Evolutionary conservation across 2,797 vertebrate species (phyloP).

Genomic region (Sebastes itinus): DNA sequence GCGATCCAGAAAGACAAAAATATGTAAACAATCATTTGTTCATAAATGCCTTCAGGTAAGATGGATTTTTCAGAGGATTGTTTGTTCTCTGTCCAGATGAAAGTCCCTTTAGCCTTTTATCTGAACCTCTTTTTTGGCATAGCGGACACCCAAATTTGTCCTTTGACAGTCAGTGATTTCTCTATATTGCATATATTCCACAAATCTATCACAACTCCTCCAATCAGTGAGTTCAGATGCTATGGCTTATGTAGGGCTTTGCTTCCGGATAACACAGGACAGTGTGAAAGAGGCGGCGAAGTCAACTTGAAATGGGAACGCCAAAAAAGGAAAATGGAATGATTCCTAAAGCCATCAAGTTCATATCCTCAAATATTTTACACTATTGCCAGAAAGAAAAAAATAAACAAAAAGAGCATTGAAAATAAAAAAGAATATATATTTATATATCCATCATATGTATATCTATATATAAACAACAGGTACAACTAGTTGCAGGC

Average conservation of each 20-base stretch:
- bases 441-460: slow-evolving; percentile 80
- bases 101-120: slow-evolving; percentile 51
- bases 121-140: slow-evolving; percentile 53
- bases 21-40: slow-evolving; percentile 73
- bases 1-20: slow-evolving; percentile 47
- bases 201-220: slow-evolving; percentile 28
- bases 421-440: slow-evolving; percentile 76
- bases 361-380: slow-evolving; percentile 72
- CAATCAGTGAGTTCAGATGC: slow-evolving; percentile 44
- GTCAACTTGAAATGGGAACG: slow-evolving; percentile 39
- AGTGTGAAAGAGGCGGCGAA: slow-evolving; percentile 12
- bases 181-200: slow-evolving; percentile 65
- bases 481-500: slow-evolving; percentile 82
- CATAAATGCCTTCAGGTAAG: slow-evolving; percentile 64
- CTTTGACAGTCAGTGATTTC: slow-evolving; percentile 18
- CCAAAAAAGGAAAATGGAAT: slow-evolving; percentile 70
- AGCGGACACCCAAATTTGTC: slow-evolving; percentile 27
- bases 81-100: slow-evolving; percentile 43
- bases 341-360: slow-evolving; percentile 71
- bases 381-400: slow-evolving; percentile 78
- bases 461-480: slow-evolving; percentile 85
- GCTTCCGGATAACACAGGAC: slow-evolving; percentile 43
- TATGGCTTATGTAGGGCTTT: slow-evolving; percentile 55
- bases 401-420: slow-evolving; percentile 58
- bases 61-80: slow-evolving; percentile 18